A percentile compares a stretch with the other conserved stretches of the same genome.
Evolutionary conservation across 2,797 vertebrate species (phyloP).

Genomic region (Anabacerthia variegaticeps): DNA sequence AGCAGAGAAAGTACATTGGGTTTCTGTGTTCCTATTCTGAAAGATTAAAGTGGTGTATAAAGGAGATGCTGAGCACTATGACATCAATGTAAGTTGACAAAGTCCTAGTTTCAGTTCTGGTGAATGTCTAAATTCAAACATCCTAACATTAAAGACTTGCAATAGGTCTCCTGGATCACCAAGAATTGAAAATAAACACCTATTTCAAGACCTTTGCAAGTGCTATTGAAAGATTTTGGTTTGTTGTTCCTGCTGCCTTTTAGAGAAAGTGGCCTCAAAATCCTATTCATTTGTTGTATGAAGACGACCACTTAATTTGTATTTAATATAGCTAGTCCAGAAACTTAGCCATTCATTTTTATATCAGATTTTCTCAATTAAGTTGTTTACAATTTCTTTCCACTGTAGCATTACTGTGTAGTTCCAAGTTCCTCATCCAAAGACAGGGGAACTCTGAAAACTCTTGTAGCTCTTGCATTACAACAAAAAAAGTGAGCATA

Average conservation of each 20-base stretch:
- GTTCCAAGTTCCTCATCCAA: not conserved
- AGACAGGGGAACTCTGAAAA: not conserved
- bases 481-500: not conserved
- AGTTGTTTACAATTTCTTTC: not conserved
- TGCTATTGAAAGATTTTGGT: not conserved
- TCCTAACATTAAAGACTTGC: not conserved
- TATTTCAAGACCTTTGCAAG: not conserved
- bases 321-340: not conserved
- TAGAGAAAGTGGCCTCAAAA: not conserved
- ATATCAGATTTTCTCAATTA: not conserved
- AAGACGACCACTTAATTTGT: not conserved
- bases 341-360: not conserved
- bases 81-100: not conserved
- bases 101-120: not conserved
- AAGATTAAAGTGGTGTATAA: not conserved
- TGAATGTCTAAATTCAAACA: not conserved
- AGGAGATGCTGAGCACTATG: not conserved
- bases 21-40: slow-evolving; percentile 1
- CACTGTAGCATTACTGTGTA: not conserved
- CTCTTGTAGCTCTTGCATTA: not conserved
- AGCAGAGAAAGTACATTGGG: slow-evolving; percentile 10
- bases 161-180: not conserved
- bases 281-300: not conserved
- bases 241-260: not conserved
- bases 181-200: not conserved